phyloP scores from a whole-genome alignment of 2,888 invertebrate genomes.

The Drosophila neutralis region DNA sequence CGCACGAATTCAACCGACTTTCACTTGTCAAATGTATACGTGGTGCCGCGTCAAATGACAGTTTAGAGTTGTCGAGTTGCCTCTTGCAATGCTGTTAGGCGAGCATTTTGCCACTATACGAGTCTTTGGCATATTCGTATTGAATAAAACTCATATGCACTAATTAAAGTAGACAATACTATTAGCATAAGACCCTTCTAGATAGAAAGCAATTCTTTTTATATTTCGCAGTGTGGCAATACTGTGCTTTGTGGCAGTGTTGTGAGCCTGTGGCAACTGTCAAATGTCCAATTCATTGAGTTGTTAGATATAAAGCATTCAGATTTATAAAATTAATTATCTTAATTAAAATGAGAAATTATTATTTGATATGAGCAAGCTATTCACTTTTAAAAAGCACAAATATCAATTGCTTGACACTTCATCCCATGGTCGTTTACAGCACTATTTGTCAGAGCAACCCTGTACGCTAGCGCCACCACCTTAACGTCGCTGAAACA shows the following conservation, averaged over 20 bases:
- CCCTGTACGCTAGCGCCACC: constrained; percentile 51
- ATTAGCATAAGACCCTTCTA: no score
- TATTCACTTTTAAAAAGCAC: background rate
- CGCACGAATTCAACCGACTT: constrained; percentile 65
- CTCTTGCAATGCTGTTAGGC: background rate
- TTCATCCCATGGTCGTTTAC: background rate
- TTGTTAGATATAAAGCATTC: fast-evolving
- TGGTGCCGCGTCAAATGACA: constrained; percentile 70
- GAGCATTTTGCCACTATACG: background rate
- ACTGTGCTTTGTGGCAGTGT: constrained; percentile 1
- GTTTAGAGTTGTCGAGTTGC: constrained; percentile 44
- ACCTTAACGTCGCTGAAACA: constrained; percentile 47
- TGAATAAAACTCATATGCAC: background rate
- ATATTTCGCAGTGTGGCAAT: constrained; percentile 14
- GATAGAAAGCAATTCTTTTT: background rate
- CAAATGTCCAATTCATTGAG: constrained; percentile 5
- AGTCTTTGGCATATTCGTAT: background rate
- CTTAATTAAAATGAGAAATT: background rate
- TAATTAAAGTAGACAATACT: background rate
- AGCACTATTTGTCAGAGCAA: constrained; percentile 32
- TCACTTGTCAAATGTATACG: constrained; percentile 72
- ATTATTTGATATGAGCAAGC: background rate
- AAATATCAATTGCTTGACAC: background rate
- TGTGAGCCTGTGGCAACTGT: constrained; percentile 15
- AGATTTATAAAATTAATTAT: background rate